These are phyloP conservation scores for Ichneumoninae sp. DNA, from an alignment of 2,888 invertebrate species.

Conservation along the genomic window DNA sequence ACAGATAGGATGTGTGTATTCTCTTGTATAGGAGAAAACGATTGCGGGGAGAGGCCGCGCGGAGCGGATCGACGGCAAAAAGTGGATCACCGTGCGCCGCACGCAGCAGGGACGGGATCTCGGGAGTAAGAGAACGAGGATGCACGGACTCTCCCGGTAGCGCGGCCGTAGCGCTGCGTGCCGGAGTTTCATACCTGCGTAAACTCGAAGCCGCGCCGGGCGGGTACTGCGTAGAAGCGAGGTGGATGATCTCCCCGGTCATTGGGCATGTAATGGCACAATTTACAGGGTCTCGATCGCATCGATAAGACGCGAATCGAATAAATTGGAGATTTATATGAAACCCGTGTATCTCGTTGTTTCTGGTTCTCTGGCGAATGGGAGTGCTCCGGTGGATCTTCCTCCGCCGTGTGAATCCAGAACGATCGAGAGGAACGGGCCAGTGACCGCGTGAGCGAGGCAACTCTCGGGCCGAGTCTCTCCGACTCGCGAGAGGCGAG, in stretches of 20 bases:
- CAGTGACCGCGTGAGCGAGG: slow-evolving; percentile 45
- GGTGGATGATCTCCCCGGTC: background rate
- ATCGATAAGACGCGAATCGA: background rate
- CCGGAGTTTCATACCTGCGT: slow-evolving; percentile 29
- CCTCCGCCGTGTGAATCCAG: slow-evolving; percentile 30
- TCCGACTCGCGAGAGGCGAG: background rate
- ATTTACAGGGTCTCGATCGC: background rate
- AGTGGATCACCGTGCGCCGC: slow-evolving; percentile 52
- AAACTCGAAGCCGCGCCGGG: slow-evolving; percentile 15
- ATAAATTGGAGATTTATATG: background rate
- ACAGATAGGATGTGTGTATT: slow-evolving; percentile 51
- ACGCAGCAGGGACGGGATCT: slow-evolving; percentile 30
- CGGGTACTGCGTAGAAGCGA: background rate
- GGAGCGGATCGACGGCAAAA: slow-evolving; percentile 36
- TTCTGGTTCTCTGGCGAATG: background rate
- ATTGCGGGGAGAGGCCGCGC: slow-evolving; percentile 24
- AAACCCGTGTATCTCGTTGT: background rate
- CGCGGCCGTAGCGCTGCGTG: background rate
- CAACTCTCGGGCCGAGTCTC: background rate
- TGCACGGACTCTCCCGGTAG: background rate
- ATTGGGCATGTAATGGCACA: background rate
- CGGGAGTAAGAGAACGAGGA: background rate
- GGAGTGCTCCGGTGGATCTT: background rate
- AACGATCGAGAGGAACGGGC: slow-evolving; percentile 31
- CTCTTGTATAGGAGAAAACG: slow-evolving; percentile 49